Evolutionary conservation across 2,797 vertebrate species (phyloP), one percentile per base, ranked within the genome.

Genomic region (Tympanoctomys barrerae): DNA sequence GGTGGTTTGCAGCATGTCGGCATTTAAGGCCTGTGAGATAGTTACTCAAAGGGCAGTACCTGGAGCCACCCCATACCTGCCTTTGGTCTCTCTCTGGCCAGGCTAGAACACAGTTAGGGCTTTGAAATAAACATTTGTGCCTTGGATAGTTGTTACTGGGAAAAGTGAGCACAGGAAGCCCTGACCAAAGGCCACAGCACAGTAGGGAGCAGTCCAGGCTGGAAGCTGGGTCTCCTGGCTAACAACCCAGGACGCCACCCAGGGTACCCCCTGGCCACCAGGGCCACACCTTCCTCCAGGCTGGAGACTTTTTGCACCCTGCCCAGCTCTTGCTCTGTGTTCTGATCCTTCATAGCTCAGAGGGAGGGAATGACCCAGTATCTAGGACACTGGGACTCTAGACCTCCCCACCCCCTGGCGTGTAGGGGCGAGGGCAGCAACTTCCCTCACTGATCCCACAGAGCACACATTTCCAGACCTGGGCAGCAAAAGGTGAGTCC

Each of bases 371-470:
- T 2, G 1, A 22, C 22, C 31, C 42, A 3, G 18, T 46, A 82
- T 78, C n/a, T 6, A 49, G 79, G 33, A 80, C 62, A 11, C 49
- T 62, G 18, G 54, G 80, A 66, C 12, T 0, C 8, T 2, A 2
- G 2, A n/a, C 19, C n/a, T 3, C 24, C 28, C 8, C 24, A 24
- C 59, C 10, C 7, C 4, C 54, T 57, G n/a, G 16, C 3, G 0
- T 8, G 12, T 9, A 2, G 39, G 54, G 46, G 11, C 1, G 3
- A 57, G 1, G 39, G 2, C n/a, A 75, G 68, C 68, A 26, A 0
- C 46, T 19, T 31, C 42, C 22, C 0, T 1, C 4, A 59, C 42
- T 28, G 70, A 73, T 39, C 18, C 62, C 59, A 6, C 0, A 0
- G 13, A 36, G 61, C 9, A 31, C 36, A 49, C 26, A 2, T 14